Evolutionary conservation across 2,113 vertebrate genomes (phyloP), one percentile per base, ranked within the genome.

Genomic region (Gallinago jamesoni): DNA sequence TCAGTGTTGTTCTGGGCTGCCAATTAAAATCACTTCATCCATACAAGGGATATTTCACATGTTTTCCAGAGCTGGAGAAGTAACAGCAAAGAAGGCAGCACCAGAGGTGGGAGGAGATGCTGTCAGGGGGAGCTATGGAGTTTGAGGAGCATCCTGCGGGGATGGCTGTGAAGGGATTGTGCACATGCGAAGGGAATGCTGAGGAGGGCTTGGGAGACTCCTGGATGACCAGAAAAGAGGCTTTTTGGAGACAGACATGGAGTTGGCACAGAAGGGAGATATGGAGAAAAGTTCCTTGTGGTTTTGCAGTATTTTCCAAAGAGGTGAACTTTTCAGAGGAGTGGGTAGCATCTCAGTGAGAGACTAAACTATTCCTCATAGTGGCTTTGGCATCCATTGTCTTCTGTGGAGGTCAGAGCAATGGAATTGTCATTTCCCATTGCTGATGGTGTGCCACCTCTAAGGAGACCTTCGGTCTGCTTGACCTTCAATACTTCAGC

Each of bases 21-120:
- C 2, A 6, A 3, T 81, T 89, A 60, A 66, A 72, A 53, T 69
- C 1, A 1, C 10, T 28, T 82, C 56, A 30, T 45, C 39, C 8
- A 1, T 41, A 17, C 22, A 68, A 30, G 1, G 0, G 17, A 0
- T 33, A 18, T 82, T 83, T 67, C 41, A 57, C 4, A 1, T 47
- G 15, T 35, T 53, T 93, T 87, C 6, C 10, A 37, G 88, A 30
- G 24, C 0, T 87, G 77, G 48, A 92, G 56, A 55, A 52, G 53
- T 15, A 18, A 25, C 28, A 81, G 69, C 39, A 76, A 62, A 84
- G 45, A 63, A 57, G 62, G 33, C 69, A 25, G 23, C 57, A 31
- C 60, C 57, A 66, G 73, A 76, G 41, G 24, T 82, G 66, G 55
- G 57, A 89, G 64, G 60, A 87, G 39, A 11, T 72, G 35, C 41